Evolutionary conservation across 2,888 invertebrate genomes (phyloP).

Genomic region (Crocallis elinguaria): DNA sequence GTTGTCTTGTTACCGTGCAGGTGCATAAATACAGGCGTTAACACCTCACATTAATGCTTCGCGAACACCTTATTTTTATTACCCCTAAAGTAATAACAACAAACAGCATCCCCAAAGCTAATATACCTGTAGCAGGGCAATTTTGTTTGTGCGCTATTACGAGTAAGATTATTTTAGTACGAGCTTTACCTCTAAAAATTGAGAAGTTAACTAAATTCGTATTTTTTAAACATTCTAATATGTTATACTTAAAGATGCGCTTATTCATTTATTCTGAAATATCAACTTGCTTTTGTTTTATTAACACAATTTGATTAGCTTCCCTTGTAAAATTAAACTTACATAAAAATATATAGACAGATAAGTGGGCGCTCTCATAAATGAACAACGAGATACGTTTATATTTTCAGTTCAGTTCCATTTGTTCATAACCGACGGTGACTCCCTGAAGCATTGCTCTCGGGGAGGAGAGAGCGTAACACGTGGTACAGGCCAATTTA

Average conservation of each 20-base stretch:
- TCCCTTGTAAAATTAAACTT: too few relatives aligned
- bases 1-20: slow-evolving; percentile 66
- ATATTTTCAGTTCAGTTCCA: slow-evolving; percentile 11
- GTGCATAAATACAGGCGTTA: slow-evolving; percentile 66
- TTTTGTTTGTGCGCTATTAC: slow-evolving; percentile 21
- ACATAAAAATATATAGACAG: too few relatives aligned
- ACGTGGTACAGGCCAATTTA: slow-evolving; percentile 78
- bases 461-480: slow-evolving; percentile 54
- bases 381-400: slow-evolving; percentile 9
- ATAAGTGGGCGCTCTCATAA: too few relatives aligned
- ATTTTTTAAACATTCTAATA: too few relatives aligned
- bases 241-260: too few relatives aligned
- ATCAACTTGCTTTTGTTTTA: too few relatives aligned
- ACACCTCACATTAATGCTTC: slow-evolving; percentile 56
- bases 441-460: slow-evolving; percentile 43
- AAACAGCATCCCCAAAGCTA: slow-evolving; percentile 49
- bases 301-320: too few relatives aligned
- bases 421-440: slow-evolving; percentile 20
- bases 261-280: too few relatives aligned
- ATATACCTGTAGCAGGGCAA: slow-evolving; percentile 30
- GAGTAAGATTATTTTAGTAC: slow-evolving; percentile 6
- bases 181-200: slow-evolving; percentile 1
- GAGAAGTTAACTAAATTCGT: too few relatives aligned
- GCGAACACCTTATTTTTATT: slow-evolving; percentile 41
- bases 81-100: slow-evolving; percentile 44